These are phyloP conservation scores for Cephus rjabovi DNA, from an alignment of 2,888 invertebrate genomes.

Conservation along the genomic window DNA sequence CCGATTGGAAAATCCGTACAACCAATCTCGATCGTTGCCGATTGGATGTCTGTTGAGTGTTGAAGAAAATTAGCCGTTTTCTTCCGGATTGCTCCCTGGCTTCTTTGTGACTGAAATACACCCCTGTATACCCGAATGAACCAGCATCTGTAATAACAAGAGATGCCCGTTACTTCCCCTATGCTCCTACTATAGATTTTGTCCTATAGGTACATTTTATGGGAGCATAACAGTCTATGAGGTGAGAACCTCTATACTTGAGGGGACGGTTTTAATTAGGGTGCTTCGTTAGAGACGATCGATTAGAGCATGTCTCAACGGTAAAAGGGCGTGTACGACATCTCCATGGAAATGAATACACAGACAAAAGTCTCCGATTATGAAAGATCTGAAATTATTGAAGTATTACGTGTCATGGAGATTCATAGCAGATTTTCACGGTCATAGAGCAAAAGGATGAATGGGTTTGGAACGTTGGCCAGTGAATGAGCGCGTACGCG, in stretches of 20 bases:
- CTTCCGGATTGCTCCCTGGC: conserved; percentile 45
- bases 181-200: conserved; percentile 1
- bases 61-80: conserved; percentile 38
- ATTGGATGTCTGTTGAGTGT: too few species aligned
- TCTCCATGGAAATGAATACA: too few species aligned
- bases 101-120: conserved; percentile 63
- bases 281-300: too few species aligned
- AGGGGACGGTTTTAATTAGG: too few species aligned
- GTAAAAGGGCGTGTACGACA: too few species aligned
- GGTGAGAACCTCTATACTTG: neutral
- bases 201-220: neutral
- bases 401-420: neutral
- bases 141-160: conserved; percentile 63
- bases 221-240: neutral
- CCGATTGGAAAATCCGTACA: too few species aligned
- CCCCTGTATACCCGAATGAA: conserved; percentile 52
- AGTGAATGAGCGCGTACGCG: conserved; percentile 36
- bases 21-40: too few species aligned
- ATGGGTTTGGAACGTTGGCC: conserved; percentile 28
- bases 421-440: conserved; percentile 8
- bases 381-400: too few species aligned
- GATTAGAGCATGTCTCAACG: too few species aligned
- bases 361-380: too few species aligned
- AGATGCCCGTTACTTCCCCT: conserved; percentile 15
- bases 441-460: conserved; percentile 28